These are phyloP conservation scores for Trachelipus rathkii DNA, from an alignment of 1,140 invertebrate species.

Conservation along the genomic window DNA sequence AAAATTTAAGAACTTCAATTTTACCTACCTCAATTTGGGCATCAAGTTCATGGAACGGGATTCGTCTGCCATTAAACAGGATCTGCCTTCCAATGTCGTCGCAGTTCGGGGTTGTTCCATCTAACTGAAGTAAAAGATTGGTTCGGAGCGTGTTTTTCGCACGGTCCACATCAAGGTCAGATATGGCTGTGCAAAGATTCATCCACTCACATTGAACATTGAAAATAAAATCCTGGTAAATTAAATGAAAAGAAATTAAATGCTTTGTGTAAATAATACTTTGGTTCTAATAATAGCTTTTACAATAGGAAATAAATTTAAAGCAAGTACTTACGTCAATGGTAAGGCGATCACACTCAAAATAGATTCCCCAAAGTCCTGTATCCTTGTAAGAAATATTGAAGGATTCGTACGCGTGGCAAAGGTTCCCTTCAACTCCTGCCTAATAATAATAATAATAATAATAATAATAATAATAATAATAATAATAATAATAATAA, in stretches of 20 bases:
- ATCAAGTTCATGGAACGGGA: slow-evolving; percentile 91
- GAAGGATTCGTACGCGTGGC: slow-evolving; percentile 96
- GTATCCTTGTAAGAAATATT: slow-evolving; percentile 99
- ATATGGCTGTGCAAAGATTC: slow-evolving; percentile 81
- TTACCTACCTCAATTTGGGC: slow-evolving; percentile 76
- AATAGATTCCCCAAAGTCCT: slow-evolving; percentile 97
- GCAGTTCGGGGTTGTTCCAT: slow-evolving; percentile 97
- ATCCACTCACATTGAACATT: slow-evolving; percentile 89
- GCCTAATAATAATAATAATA: slow-evolving; percentile 50
- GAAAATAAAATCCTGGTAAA: slow-evolving; percentile 57
- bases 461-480: no score
- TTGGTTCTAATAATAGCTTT: not conserved
- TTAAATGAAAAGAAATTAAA: not conserved
- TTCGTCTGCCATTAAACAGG: slow-evolving; percentile 90
- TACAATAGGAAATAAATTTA: not conserved
- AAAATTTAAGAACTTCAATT: not conserved
- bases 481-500: no score
- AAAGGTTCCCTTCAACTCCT: slow-evolving; percentile 64
- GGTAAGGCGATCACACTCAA: slow-evolving; percentile 76
- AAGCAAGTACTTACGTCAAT: slow-evolving; percentile 57
- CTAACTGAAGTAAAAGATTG: slow-evolving; percentile 93
- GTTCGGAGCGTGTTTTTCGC: slow-evolving; percentile 96
- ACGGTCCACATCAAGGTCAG: slow-evolving; percentile 85
- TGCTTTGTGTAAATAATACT: not conserved
- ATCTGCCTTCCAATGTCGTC: slow-evolving; percentile 99